Evolutionary conservation across 1,140 invertebrate genomes (phyloP).

Genomic region (Cydia pomonella): DNA sequence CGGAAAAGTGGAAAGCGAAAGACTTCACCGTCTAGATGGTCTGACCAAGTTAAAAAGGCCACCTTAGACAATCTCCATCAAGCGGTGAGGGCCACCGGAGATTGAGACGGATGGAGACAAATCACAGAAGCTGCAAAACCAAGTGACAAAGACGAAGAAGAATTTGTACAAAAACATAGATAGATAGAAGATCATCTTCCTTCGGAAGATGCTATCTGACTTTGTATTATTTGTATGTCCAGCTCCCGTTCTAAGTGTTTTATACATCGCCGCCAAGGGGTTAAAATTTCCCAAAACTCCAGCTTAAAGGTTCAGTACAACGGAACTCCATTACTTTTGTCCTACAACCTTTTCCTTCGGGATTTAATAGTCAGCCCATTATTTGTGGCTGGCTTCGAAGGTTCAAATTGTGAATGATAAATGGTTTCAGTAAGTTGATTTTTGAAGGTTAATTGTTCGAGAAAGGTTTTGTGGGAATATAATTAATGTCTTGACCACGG

Average conservation of each 20-base stretch:
- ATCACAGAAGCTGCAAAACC: too few relatives aligned
- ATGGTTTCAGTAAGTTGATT: neutral
- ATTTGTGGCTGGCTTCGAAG: constrained; percentile 32
- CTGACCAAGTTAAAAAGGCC: too few relatives aligned
- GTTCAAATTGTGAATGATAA: neutral
- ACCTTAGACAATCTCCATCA: too few relatives aligned
- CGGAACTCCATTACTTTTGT: constrained; percentile 66
- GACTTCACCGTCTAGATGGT: too few relatives aligned
- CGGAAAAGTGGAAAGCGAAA: too few relatives aligned
- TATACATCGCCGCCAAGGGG: constrained; percentile 57
- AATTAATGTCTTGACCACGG: too few relatives aligned
- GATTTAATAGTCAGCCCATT: constrained; percentile 55
- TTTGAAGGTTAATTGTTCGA: neutral
- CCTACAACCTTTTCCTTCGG: constrained; percentile 40
- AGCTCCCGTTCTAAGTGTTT: constrained; percentile 50
- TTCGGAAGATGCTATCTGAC: too few relatives aligned
- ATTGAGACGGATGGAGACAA: too few relatives aligned
- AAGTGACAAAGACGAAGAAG: too few relatives aligned
- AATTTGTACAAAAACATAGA: too few relatives aligned
- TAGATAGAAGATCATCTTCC: too few relatives aligned
- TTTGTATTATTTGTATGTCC: neutral
- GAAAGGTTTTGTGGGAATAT: neutral
- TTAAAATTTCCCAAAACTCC: constrained; percentile 59
- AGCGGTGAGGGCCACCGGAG: too few relatives aligned
- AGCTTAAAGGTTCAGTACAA: constrained; percentile 59